A percentile compares a stretch with the other conserved stretches of the same genome.
Conservation (phyloP, 2,888 invertebrate species). For the Cheilosia soror region DNA sequence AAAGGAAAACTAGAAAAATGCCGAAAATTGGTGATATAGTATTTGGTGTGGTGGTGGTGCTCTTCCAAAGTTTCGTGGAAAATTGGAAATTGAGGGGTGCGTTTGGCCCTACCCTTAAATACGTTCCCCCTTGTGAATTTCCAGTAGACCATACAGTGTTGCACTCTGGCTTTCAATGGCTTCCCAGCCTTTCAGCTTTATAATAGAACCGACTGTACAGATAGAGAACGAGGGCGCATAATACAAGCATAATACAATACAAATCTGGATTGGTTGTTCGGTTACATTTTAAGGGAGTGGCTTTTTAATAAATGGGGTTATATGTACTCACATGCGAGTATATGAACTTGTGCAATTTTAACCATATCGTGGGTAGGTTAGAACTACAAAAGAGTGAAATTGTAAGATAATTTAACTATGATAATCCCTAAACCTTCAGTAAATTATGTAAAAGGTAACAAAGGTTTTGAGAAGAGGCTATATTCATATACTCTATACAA, state of each 20-base stretch:
- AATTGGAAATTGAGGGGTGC: slow-evolving; percentile 59
- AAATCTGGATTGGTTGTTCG: slow-evolving; percentile 78
- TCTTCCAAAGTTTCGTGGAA: slow-evolving; percentile 50
- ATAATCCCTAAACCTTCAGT: slow-evolving; percentile 63
- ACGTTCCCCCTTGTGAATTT: slow-evolving; percentile 59
- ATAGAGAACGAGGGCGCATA: slow-evolving; percentile 43
- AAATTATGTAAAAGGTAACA: slow-evolving; percentile 61
- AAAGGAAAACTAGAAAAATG: slow-evolving; percentile 65
- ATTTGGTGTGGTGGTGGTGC: slow-evolving; percentile 10
- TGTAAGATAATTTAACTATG: slow-evolving; percentile 69
- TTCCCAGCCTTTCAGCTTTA: slow-evolving; percentile 52
- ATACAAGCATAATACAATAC: slow-evolving; percentile 62
- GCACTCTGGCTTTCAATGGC: slow-evolving; percentile 36
- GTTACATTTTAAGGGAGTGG: slow-evolving; percentile 72
- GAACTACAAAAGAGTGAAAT: slow-evolving; percentile 34
- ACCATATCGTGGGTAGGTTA: slow-evolving; percentile 37
- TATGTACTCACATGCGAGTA: slow-evolving; percentile 4
- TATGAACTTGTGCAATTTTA: slow-evolving; percentile 1
- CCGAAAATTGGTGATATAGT: slow-evolving; percentile 50
- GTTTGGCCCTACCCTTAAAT: slow-evolving; percentile 73
- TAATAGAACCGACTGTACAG: slow-evolving; percentile 35
- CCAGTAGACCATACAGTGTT: slow-evolving; percentile 30
- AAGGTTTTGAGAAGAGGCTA: slow-evolving; percentile 11
- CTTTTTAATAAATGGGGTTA: slow-evolving; percentile 70
- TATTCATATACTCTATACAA: background rate